phyloP scores from a whole-genome alignment of 1,140 invertebrate species.

The Leguminivora glycinivorella region DNA sequence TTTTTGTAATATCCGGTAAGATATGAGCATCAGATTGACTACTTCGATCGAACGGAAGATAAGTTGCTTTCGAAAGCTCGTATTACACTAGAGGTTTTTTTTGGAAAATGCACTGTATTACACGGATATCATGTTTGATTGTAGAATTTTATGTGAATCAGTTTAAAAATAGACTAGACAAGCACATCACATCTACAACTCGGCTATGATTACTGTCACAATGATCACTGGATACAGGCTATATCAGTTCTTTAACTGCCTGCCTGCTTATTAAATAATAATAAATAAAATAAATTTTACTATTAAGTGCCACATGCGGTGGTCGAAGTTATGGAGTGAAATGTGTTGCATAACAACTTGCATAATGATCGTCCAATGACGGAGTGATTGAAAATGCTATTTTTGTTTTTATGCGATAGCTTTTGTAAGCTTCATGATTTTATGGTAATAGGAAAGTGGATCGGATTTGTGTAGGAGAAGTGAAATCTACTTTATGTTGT shows the following conservation, averaged over 20 bases:
- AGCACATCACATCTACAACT: too few species aligned
- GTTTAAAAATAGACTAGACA: too few species aligned
- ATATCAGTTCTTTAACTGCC: too few species aligned
- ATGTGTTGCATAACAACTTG: constrained; percentile 19
- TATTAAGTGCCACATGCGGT: too few species aligned
- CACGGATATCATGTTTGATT: neutral
- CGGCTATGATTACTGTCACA: too few species aligned
- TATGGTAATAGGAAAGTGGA: neutral
- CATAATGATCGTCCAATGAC: constrained; percentile 34
- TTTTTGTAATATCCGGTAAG: constrained; percentile 34
- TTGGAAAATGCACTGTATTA: neutral
- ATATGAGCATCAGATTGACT: constrained; percentile 6
- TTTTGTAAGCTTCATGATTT: constrained; percentile 6
- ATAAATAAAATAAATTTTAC: too few species aligned
- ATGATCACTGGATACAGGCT: too few species aligned
- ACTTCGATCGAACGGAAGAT: neutral
- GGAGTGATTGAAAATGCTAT: neutral
- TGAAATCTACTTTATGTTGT: too few species aligned
- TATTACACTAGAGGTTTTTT: neutral
- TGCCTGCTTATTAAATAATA: too few species aligned
- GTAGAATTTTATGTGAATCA: too few species aligned
- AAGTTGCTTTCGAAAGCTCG: neutral
- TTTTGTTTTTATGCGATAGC: neutral
- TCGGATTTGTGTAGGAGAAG: neutral
- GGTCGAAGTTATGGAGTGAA: neutral